These are phyloP conservation scores for Megalonaias nervosa DNA, from an alignment of 1,140 invertebrate species.

Conservation along the genomic window DNA sequence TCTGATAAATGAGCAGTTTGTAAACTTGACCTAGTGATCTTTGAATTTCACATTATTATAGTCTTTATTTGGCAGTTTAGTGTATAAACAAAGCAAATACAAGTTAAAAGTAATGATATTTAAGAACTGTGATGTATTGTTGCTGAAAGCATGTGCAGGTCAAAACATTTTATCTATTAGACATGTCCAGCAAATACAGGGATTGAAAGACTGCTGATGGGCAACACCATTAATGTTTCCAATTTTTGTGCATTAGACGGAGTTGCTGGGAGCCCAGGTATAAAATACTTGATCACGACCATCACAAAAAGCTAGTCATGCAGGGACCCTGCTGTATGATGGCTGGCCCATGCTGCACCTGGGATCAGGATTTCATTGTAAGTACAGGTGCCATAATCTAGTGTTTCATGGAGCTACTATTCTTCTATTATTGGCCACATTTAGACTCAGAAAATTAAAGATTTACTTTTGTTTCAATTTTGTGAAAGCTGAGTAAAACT, in stretches of 20 bases:
- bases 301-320: slow-evolving; percentile 49
- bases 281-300: slow-evolving; percentile 51
- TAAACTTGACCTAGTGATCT: no score
- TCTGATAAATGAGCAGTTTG: not conserved
- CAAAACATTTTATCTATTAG: not conserved
- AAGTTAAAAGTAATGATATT: not conserved
- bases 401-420: not conserved
- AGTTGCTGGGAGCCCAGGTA: slow-evolving; percentile 60
- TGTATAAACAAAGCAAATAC: no score
- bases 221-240: not conserved
- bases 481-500: no score
- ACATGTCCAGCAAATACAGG: no score
- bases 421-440: no score
- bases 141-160: no score
- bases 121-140: not conserved
- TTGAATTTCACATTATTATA: not conserved
- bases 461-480: no score
- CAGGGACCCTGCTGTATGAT: slow-evolving; percentile 58
- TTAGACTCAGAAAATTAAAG: no score
- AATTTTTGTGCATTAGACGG: slow-evolving; percentile 36
- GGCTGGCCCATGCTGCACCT: slow-evolving; percentile 55
- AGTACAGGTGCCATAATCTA: not conserved
- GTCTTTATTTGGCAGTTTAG: not conserved
- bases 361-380: slow-evolving; percentile 58
- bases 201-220: not conserved